Evolutionary conservation across 1,140 invertebrate species (phyloP).

Genomic region (Leptinotarsa texana): DNA sequence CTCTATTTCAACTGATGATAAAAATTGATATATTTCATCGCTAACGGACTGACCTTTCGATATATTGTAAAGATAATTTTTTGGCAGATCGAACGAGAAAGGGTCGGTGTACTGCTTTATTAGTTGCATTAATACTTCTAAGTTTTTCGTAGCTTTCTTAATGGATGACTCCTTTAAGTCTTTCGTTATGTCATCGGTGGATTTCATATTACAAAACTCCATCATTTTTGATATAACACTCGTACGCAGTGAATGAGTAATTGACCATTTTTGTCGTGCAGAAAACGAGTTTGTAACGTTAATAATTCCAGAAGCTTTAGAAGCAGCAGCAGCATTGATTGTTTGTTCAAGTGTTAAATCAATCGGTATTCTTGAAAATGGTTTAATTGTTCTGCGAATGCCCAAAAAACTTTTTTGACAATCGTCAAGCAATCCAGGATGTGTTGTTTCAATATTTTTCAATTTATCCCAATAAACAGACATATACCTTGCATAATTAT

Average conservation of each 20-base stretch:
- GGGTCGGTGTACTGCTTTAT: constrained; percentile 22
- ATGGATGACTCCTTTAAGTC: neutral
- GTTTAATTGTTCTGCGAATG: constrained; percentile 29
- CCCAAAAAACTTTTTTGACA: constrained; percentile 31
- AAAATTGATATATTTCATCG: constrained; percentile 25
- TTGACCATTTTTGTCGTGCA: constrained; percentile 28
- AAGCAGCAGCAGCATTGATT: constrained; percentile 38
- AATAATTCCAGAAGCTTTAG: constrained; percentile 32
- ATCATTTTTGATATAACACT: constrained; percentile 20
- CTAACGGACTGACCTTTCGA: constrained; percentile 23
- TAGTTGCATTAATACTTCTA: constrained; percentile 7
- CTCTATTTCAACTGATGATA: constrained; percentile 31
- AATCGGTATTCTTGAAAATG: constrained; percentile 33
- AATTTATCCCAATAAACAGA: constrained; percentile 27
- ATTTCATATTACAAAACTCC: constrained; percentile 22
- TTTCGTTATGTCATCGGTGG: constrained; percentile 14
- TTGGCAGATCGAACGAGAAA: constrained; percentile 18
- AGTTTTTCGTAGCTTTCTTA: constrained; percentile 2
- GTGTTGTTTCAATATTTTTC: constrained; percentile 28
- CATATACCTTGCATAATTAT: constrained; percentile 37
- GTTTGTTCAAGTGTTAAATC: constrained; percentile 36
- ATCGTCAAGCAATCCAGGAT: constrained; percentile 32
- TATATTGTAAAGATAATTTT: constrained; percentile 29
- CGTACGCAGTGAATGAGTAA: constrained; percentile 18
- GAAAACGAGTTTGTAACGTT: constrained; percentile 39